Evolutionary conservation across 1,140 invertebrate species (phyloP), one percentile per base, ranked within the genome.

Genomic region (Drosophila nigrodunni): DNA sequence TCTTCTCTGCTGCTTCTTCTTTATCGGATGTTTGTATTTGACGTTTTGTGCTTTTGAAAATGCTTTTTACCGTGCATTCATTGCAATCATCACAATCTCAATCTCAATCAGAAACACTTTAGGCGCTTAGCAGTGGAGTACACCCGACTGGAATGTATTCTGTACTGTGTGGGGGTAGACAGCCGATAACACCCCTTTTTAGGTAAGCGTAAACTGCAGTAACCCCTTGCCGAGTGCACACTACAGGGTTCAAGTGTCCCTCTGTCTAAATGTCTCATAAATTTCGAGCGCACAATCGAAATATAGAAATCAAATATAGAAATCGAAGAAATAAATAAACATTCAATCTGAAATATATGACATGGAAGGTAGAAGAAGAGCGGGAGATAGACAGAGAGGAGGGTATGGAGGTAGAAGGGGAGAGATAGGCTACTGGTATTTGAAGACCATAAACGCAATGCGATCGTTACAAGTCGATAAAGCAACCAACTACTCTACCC

Each of bases 381-480:
- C 49, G 46, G 58, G 5, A 18, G 15, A 5, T 34, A 37, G 44
- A 37, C 30, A 30, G 25, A 30, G 25, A 6, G 25, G 43, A 43
- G 46, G 47, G 61, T 41, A 21, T 41, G 30, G 30, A 52, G 60
- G 58, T 9, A 18, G 15, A 6, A 9, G 18, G 44, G 18, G 37
- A 25, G 1, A 5, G 25, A 30, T 30, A 60, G 54, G 66, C 82
- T 85, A 85, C 81, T 81, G 82, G 85, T 83, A 79, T 88, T 88
- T 79, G 85, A 80, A 89, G 83, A 83, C 71, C 67, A 72, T 71
- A 76, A 79, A 76, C 68, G 66, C 43, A 78, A 75, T 57, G 73
- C 73, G 83, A 89, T 88, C 77, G 81, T 89, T 80, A 88, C 83
- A 88, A 66, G 80, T 75, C 83, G 83, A 88, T 88, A 88, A 88